Evolutionary conservation across 2,888 invertebrate genomes (phyloP).

Genomic region (Mythimna pallens): DNA sequence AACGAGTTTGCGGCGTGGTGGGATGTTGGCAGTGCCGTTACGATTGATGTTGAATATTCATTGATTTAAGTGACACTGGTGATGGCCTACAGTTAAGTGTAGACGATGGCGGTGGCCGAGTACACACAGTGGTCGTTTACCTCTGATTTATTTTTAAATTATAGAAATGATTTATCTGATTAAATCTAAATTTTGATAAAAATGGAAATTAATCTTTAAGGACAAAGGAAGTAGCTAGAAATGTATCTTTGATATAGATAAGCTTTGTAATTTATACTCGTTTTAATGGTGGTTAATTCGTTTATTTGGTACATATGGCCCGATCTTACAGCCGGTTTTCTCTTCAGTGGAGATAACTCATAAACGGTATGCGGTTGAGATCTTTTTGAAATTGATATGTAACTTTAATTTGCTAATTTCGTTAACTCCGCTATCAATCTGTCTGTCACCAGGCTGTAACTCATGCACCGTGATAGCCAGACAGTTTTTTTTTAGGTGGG

Average conservation of each 20-base stretch:
- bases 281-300: not conserved
- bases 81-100: slow-evolving; percentile 34
- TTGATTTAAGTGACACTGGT: slow-evolving; percentile 53
- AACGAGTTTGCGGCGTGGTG: slow-evolving; percentile 47
- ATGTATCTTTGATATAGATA: not conserved
- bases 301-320: too few relatives aligned
- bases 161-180: not conserved
- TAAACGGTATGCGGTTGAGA: too few relatives aligned
- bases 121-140: slow-evolving; percentile 38
- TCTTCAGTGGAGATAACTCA: too few relatives aligned
- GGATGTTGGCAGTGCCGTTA: slow-evolving; percentile 54
- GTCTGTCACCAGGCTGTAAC: too few relatives aligned
- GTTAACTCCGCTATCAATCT: too few relatives aligned
- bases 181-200: slow-evolving; percentile 7
- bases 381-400: too few relatives aligned
- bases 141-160: slow-evolving; percentile 30
- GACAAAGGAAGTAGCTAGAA: not conserved
- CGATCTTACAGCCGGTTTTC: too few relatives aligned
- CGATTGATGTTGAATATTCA: slow-evolving; percentile 50
- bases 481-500: too few relatives aligned
- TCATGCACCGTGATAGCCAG: too few relatives aligned
- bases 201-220: not conserved
- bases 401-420: too few relatives aligned
- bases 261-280: not conserved
- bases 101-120: slow-evolving; percentile 1